Evolutionary conservation across 2,888 invertebrate genomes (phyloP), one percentile per base, ranked within the genome.

Genomic region (Perdita meconis): DNA sequence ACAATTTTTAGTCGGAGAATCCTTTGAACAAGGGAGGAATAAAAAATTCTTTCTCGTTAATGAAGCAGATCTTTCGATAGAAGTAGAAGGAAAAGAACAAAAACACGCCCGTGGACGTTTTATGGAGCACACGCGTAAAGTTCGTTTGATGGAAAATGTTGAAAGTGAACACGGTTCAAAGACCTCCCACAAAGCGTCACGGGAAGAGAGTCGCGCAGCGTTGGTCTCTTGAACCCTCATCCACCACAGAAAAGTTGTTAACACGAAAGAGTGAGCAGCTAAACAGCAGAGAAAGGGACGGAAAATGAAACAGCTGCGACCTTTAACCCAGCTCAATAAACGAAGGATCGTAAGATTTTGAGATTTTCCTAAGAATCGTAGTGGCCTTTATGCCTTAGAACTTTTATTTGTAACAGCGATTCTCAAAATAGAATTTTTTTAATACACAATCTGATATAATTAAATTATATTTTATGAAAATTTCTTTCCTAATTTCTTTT

Each of bases 141-240:
- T 26, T 16, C 24, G 38, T 60, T 34, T 61, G 61, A 67, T 67
- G 47, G 56, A 53, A 69, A 71, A 78, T 78, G 65, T 69, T 78
- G 63, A 69, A 80, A 67, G 68, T 22, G 71, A 67, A 38, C 53
- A 53, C 61, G 67, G 65, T 80, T 80, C 68, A 67, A 53, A 70
- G 83, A 71, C 71, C 86, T 81, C 84, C 86, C 74, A 81, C 84
- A 81, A 81, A 77, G 82, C 56, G 56, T 13, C 57, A 47, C 34
- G 60, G 55, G 51, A 75, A 70, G 74, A 76, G 72, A 40, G 44
- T 55, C 64, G 36, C 79, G 47, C 72, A 63, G 83, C 86, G 86
- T 86, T 86, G 84, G 84, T 84, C 86, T 68, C 68, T 60, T 56
- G 34, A 59, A 76, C 57, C 53, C 63, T 50, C 64, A 47, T 16